Percentiles rank a stretch among this genome's conserved stretches.
Conservation (phyloP, 2,888 invertebrate genomes). For the Clusia tigrina region DNA sequence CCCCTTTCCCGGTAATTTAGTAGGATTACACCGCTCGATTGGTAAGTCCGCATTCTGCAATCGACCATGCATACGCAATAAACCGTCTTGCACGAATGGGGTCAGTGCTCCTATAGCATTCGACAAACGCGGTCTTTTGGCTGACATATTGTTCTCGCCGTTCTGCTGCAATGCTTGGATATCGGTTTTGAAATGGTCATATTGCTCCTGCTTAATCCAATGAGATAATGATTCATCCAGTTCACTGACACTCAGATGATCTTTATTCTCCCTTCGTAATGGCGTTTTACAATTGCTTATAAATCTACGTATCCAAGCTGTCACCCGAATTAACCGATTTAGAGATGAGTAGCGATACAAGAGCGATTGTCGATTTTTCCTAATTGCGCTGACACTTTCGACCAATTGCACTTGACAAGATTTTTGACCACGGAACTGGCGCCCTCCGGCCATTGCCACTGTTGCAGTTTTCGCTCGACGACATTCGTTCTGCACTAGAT, state of each 20-base stretch:
- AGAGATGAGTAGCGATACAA: conserved; percentile 18
- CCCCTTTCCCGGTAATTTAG: conserved; percentile 1
- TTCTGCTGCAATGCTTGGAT: not conserved
- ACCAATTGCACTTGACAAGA: conserved; percentile 13
- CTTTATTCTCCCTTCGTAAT: not conserved
- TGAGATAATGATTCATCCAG: not conserved
- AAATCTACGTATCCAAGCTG: conserved; percentile 16
- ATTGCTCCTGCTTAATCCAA: conserved; percentile 14
- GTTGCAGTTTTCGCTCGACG: not conserved
- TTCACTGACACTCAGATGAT: conserved; percentile 1
- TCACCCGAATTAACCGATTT: conserved; percentile 14
- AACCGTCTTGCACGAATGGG: not conserved
- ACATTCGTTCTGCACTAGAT: conserved; percentile 10
- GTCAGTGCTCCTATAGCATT: conserved; percentile 2
- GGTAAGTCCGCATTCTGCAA: not conserved
- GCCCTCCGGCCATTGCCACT: not conserved
- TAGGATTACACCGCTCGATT: not conserved
- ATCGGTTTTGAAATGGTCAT: not conserved
- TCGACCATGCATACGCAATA: conserved; percentile 15
- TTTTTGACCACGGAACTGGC: not conserved
- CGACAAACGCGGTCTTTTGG: not conserved
- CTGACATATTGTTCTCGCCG: not conserved
- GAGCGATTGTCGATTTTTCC: conserved; percentile 2
- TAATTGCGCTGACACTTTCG: conserved; percentile 15
- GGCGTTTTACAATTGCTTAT: conserved; percentile 11